These are phyloP conservation scores for Hephaestus fuliginosus DNA, from an alignment of 2,797 vertebrate genomes.

Conservation along the genomic window DNA sequence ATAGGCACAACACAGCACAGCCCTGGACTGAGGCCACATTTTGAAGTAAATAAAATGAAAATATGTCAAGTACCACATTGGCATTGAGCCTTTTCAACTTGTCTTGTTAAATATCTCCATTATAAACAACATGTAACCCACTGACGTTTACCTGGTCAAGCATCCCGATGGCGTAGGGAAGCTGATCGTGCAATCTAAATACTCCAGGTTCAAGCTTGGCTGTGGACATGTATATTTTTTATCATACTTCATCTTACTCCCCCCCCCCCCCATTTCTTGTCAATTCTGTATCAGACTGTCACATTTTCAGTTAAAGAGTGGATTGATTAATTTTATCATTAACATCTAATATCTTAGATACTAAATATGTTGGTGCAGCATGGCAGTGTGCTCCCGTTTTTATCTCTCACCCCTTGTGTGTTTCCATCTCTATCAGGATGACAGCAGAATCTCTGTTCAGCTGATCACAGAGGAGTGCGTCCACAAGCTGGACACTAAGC, in stretches of 20 bases:
- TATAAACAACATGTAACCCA: not conserved
- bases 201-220: not conserved
- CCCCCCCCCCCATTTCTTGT: not conserved
- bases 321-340: too few relatives aligned
- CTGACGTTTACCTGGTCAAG: not conserved
- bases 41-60: too few relatives aligned
- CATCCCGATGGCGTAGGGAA: not conserved
- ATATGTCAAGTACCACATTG: not conserved
- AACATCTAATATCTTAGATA: too few relatives aligned
- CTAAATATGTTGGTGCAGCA: not conserved
- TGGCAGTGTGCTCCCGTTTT: not conserved
- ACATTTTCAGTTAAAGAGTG: not conserved
- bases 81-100: not conserved
- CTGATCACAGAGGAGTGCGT: conserved; percentile 95
- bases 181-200: not conserved
- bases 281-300: not conserved
- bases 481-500: conserved; percentile 95
- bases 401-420: not conserved
- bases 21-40: not conserved
- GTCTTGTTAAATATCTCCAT: not conserved
- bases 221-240: not conserved
- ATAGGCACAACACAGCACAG: not conserved
- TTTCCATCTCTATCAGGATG: conserved; percentile 82
- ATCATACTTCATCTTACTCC: not conserved
- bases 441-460: conserved; percentile 91